These are phyloP conservation scores for Polymixis flavicincta DNA, from an alignment of 2,888 invertebrate species.

Conservation along the genomic window DNA sequence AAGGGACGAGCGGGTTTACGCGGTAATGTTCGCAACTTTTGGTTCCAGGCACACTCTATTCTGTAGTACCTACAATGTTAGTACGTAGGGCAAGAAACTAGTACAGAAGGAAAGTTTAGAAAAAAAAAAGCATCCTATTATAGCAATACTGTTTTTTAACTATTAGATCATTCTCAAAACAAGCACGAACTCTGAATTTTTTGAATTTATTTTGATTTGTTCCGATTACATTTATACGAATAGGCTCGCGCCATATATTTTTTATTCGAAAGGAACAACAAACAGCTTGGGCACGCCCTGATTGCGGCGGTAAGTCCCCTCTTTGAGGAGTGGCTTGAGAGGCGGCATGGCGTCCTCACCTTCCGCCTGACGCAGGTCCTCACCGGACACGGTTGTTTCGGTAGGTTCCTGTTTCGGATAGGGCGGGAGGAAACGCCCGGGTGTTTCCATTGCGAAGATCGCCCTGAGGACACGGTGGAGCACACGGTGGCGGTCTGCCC, in stretches of 20 bases:
- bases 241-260: background rate
- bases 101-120: slow-evolving; percentile 15
- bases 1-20: slow-evolving; percentile 30
- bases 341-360: too few relatives aligned
- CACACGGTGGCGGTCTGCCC: too few relatives aligned
- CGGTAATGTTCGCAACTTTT: slow-evolving; percentile 46
- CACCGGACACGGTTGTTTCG: too few relatives aligned
- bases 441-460: too few relatives aligned
- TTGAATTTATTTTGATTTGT: background rate
- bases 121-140: background rate
- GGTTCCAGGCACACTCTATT: slow-evolving; percentile 27
- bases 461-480: too few relatives aligned
- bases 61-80: background rate
- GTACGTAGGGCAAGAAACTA: background rate
- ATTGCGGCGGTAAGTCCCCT: too few relatives aligned
- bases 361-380: too few relatives aligned
- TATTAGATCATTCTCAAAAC: background rate
- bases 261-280: too few relatives aligned
- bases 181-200: background rate
- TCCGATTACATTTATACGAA: background rate
- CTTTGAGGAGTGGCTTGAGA: too few relatives aligned
- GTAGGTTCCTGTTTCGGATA: too few relatives aligned
- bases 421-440: too few relatives aligned
- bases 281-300: too few relatives aligned
- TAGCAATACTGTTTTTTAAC: background rate